Evolutionary conservation across 1,140 invertebrate genomes (phyloP).

Genomic region (Aphelinus atriplicis): DNA sequence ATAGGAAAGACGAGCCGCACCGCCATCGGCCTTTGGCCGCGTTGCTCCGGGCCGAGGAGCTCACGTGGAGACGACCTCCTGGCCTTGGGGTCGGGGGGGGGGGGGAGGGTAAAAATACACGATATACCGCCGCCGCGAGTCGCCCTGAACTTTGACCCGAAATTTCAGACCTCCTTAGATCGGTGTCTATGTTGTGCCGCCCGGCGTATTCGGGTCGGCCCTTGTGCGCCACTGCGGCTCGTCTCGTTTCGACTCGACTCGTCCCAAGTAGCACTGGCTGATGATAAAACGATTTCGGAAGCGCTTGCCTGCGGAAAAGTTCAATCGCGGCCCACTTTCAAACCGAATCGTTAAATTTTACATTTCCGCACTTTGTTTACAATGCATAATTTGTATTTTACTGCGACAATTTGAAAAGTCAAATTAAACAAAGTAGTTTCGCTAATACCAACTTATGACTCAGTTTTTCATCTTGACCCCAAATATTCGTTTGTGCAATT

Average conservation of each 20-base stretch:
- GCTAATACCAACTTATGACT: too few species aligned
- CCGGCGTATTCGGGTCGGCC: slow-evolving; percentile 7
- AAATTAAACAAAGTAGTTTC: too few species aligned
- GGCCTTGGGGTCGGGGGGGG: neutral
- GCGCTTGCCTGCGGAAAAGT: too few species aligned
- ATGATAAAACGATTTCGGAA: neutral
- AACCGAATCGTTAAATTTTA: too few species aligned
- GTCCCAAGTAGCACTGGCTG: neutral
- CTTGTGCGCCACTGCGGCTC: neutral
- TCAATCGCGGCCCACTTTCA: too few species aligned
- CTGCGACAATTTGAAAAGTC: too few species aligned
- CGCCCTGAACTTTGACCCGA: slow-evolving; percentile 39
- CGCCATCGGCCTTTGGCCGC: too few species aligned
- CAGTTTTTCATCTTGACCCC: too few species aligned
- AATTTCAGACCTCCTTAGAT: slow-evolving; percentile 6
- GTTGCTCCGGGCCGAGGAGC: neutral
- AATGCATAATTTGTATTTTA: too few species aligned
- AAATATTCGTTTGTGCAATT: too few species aligned
- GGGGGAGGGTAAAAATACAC: slow-evolving; percentile 28
- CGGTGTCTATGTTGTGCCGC: neutral
- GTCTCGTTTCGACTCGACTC: neutral
- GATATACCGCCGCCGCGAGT: neutral
- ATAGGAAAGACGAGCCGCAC: too few species aligned
- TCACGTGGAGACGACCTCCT: neutral
- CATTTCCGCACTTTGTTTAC: too few species aligned